Evolutionary conservation across 2,113 vertebrate species (phyloP), one percentile per base, ranked within the genome.

Genomic region (Cololabis saira): DNA sequence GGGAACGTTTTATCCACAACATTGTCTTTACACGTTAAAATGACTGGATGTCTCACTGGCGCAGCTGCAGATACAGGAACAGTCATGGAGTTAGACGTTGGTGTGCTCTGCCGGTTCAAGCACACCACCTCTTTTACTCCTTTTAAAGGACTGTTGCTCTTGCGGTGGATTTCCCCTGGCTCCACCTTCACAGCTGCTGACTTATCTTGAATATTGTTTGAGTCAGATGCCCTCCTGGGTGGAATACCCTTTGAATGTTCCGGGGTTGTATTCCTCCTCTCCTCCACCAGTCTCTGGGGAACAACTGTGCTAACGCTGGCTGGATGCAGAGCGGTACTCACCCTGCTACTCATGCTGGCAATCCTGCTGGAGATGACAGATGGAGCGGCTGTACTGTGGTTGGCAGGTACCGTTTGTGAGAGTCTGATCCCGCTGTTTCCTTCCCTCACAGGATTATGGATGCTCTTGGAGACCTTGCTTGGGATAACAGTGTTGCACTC

Each of bases 181-280:
- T 89, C 88, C 33, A 75, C 45, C 57, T 92, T 91, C 0, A 90
- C 66, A 45, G 77, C 41, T 30, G 74, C 9, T 0, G 55, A 48
- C 9, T 53, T 14, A 1, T 88, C 67, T 22, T 19, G 37, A 45
- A 54, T 12, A 41, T 27, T 78, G 67, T 71, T 78, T 1, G 37
- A 16, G 30, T 68, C 80, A 1, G 33, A 21, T 12, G 18, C 15
- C n/a, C 44, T 82, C 55, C 42, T 73, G 8, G 67, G 19, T 21
- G 55, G 54, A 44, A 70, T 11, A 44, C 42, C 52, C 60, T 71
- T 61, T 21, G 61, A n/a, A 17, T 61, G 60, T 6, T 76, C 78
- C 40, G 33, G 30, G 30, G 62, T 54, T 30, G 49, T 14, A 42
- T 19, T 73, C 5, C 45, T 82, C 15, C 74, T 80, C 51, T 87